Evolutionary conservation across 2,113 vertebrate species (phyloP), one percentile per base, ranked within the genome.

Genomic region (Neolamprologus variostigma): DNA sequence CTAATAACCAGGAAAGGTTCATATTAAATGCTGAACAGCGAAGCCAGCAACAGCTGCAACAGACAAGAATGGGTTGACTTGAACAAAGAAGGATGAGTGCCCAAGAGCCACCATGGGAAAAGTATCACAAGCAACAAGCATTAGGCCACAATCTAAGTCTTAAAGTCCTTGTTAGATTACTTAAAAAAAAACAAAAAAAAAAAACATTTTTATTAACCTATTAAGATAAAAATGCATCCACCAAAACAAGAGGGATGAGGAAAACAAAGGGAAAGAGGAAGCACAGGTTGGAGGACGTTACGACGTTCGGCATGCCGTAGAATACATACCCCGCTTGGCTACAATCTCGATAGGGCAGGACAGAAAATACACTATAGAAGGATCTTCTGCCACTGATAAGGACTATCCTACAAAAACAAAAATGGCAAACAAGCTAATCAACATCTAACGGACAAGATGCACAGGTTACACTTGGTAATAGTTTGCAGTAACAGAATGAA

Each of bases 361-460:
- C 98, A 96, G 99, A 99, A 97, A 99, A 99, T 96, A 99, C 98
- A 97, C 98, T 99, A 97, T 99, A 99, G 97, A 99, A 98, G 97
- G 99, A 99, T 98, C 98, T 98, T 98, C 98, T 98, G 97, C 98
- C 98, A 97, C 98, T 99, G 98, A 99, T 97, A 96, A 99, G 98
- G 97, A 99, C 98, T 98, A 99, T 99, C 98, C 99, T 99, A 97
- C 95, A 97, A 98, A 98, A 97, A 97, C 92, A 97, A 95, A 97
- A 94, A 95, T 96, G 92, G 91, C 93, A 96, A 94, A 97, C 92
- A 93, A 91, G 94, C 96, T 96, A 96, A 96, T 96, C 96, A 96
- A 96, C 89, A 95, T 85, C 91, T 95, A 89, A 83, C 87, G 50
- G 78, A 91, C 35, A 84, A 91, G 91, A 91, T 87, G 93, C 91